Evolutionary conservation across 2,888 invertebrate species (phyloP).

Genomic region (Calephelis perditalis): DNA sequence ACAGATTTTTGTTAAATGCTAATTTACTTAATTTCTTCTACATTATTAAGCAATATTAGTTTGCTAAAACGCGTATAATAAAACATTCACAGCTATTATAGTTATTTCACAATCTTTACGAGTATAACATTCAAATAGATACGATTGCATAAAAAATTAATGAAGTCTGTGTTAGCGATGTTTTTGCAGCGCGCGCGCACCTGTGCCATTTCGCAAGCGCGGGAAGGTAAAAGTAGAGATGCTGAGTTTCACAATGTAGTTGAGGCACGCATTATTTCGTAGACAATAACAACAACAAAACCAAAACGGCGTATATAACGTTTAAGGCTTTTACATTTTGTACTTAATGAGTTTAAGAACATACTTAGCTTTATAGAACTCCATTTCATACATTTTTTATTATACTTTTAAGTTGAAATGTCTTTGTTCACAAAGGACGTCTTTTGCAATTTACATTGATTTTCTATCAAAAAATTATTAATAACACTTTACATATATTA

Average conservation of each 20-base stretch:
- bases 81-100: too few relatives aligned
- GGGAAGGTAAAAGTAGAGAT: constrained; percentile 75
- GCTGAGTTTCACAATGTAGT: constrained; percentile 68
- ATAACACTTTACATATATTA: too few relatives aligned
- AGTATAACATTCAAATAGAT: constrained; percentile 36
- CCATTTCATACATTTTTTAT: too few relatives aligned
- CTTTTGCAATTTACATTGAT: too few relatives aligned
- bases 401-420: too few relatives aligned
- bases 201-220: constrained; percentile 78
- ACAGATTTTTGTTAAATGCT: too few relatives aligned
- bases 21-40: constrained; percentile 5
- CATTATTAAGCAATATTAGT: not conserved
- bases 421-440: too few relatives aligned
- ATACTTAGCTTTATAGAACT: too few relatives aligned
- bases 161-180: constrained; percentile 65
- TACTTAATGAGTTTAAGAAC: not conserved
- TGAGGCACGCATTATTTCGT: constrained; percentile 47
- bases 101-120: constrained; percentile 20
- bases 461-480: too few relatives aligned
- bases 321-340: constrained; percentile 5
- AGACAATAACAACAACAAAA: constrained; percentile 32
- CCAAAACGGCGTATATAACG: too few relatives aligned
- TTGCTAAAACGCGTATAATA: too few relatives aligned
- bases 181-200: constrained; percentile 78
- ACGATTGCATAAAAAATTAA: constrained; percentile 72